A percentile compares a stretch with the other conserved stretches of the same genome.
Conservation (phyloP, 2,113 vertebrate genomes). For the Hirundichthys speculiger region DNA sequence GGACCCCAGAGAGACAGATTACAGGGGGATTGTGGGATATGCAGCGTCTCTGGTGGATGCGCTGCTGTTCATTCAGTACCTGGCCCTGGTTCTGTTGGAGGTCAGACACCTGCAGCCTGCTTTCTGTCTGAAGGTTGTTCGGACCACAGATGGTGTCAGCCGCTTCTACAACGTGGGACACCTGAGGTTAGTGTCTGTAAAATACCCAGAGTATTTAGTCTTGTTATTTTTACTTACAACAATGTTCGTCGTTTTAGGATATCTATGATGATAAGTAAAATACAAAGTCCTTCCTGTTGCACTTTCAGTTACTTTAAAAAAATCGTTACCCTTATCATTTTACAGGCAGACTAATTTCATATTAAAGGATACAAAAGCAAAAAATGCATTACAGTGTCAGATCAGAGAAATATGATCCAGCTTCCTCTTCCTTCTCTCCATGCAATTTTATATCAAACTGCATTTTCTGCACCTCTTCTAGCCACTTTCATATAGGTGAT, state of each 20-base stretch:
- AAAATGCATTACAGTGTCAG: too few relatives aligned
- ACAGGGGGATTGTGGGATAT: slow-evolving; percentile 89
- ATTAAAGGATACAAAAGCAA: too few relatives aligned
- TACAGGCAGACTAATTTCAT: too few relatives aligned
- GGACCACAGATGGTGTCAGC: slow-evolving; percentile 88
- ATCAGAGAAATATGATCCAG: too few relatives aligned
- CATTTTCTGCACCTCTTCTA: too few relatives aligned
- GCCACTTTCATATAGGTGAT: too few relatives aligned
- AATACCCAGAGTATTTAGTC: background rate
- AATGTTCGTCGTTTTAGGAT: accelerated
- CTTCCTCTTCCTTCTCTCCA: too few relatives aligned
- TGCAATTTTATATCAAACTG: too few relatives aligned
- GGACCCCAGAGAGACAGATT: slow-evolving; percentile 85
- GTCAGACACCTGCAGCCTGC: slow-evolving; percentile 88
- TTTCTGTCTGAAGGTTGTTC: slow-evolving; percentile 90
- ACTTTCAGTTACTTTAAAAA: too few relatives aligned
- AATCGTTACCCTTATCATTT: too few relatives aligned
- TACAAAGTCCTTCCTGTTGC: too few relatives aligned
- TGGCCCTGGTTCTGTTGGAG: slow-evolving; percentile 90
- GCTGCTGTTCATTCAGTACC: slow-evolving; percentile 91
- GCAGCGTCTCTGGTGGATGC: slow-evolving; percentile 90
- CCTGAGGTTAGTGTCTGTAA: slow-evolving; percentile 81
- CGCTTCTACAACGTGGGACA: slow-evolving; percentile 90
- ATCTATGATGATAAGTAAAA: too few relatives aligned
- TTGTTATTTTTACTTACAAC: background rate